Evolutionary conservation across 2,888 invertebrate genomes (phyloP).

Genomic region (Anoncus sp.): DNA sequence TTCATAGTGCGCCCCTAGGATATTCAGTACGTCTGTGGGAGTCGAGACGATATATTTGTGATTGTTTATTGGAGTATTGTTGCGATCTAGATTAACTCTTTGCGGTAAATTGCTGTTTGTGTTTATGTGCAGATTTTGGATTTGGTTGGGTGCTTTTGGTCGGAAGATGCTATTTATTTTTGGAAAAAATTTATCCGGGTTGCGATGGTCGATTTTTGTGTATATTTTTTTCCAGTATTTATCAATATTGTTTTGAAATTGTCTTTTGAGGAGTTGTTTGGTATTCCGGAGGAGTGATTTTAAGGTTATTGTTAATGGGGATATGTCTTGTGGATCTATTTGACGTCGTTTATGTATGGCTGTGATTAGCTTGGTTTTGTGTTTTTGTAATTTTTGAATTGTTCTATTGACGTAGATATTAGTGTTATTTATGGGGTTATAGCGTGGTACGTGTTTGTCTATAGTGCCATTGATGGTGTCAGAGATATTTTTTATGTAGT

Average conservation of each 20-base stretch:
- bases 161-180: conserved; percentile 68
- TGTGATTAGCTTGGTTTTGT: conserved; percentile 22
- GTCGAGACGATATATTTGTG: conserved; percentile 14
- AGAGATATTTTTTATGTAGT: background rate
- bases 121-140: background rate
- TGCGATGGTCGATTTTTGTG: conserved; percentile 21
- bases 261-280: background rate
- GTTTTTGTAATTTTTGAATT: conserved; percentile 33
- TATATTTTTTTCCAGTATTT: conserved; percentile 23
- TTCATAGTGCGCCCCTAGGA: conserved; percentile 23
- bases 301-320: background rate
- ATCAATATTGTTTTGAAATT: conserved; percentile 4
- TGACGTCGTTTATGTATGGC: background rate
- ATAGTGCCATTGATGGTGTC: background rate
- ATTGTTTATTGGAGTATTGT: background rate
- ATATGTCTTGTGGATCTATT: background rate
- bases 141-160: background rate
- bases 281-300: background rate
- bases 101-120: conserved; percentile 2
- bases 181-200: conserved; percentile 83
- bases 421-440: conserved; percentile 13
- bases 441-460: background rate
- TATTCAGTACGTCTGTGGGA: conserved; percentile 1
- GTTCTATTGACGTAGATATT: conserved; percentile 7
- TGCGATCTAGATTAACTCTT: background rate